Percentiles rank a stretch among this genome's conserved stretches.
Conservation (phyloP, 2,888 invertebrate species). For the Geophilus truncorum region DNA sequence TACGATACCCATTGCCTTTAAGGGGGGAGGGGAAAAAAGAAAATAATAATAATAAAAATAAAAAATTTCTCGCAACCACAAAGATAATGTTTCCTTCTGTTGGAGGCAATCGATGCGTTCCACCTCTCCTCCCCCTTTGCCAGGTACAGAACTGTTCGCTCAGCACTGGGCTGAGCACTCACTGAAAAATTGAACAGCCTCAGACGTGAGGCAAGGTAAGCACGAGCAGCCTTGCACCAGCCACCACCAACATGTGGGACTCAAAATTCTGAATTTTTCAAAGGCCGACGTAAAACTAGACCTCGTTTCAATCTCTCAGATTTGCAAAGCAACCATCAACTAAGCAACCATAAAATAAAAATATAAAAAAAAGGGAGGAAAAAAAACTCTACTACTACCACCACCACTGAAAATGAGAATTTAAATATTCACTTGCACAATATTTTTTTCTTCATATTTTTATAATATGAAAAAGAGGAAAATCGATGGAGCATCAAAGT, state of each 20-base stretch:
- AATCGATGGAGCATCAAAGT: not conserved
- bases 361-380: no score
- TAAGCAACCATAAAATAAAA: slow-evolving; percentile 17
- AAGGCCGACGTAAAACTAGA: not conserved
- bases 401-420: not conserved
- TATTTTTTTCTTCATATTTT: not conserved
- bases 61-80: not conserved
- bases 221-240: not conserved
- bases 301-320: not conserved
- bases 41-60: not conserved
- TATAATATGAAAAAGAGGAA: not conserved
- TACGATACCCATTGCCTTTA: no score
- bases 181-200: slow-evolving; percentile 13
- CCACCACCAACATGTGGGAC: not conserved
- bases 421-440: not conserved
- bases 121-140: not conserved
- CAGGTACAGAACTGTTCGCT: slow-evolving; percentile 1
- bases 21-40: no score
- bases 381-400: not conserved
- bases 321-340: no score
- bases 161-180: slow-evolving; percentile 8
- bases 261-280: slow-evolving; percentile 1
- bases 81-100: not conserved
- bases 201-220: not conserved
- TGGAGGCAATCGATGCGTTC: not conserved